Percentiles rank a stretch among this genome's conserved stretches.
These are phyloP conservation scores for Melipona beecheii DNA, from an alignment of 2,888 invertebrate species.

Conservation along the genomic window DNA sequence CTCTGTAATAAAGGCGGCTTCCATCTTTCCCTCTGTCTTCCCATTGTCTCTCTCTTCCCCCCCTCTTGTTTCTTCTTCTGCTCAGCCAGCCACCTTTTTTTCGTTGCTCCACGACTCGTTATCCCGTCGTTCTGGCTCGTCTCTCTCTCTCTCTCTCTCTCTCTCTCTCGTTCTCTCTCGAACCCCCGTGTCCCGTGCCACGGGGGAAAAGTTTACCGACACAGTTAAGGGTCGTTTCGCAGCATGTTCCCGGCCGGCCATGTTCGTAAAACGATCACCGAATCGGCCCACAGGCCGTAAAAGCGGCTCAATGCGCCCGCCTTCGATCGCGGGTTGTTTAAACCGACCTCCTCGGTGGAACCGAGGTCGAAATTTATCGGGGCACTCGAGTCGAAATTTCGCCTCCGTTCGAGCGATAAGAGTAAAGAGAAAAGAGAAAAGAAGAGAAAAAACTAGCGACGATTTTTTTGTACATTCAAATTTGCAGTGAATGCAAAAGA, in stretches of 20 bases:
- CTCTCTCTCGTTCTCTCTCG: constrained; percentile 4
- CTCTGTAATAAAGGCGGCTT: constrained; percentile 79
- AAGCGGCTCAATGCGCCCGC: constrained; percentile 35
- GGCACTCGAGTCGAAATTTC: not conserved
- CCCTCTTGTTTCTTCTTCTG: not conserved
- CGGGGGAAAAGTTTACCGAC: constrained; percentile 55
- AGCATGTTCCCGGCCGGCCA: constrained; percentile 20
- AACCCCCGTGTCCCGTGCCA: constrained; percentile 28
- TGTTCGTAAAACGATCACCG: constrained; percentile 55
- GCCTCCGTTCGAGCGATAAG: too few species aligned
- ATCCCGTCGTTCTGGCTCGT: constrained; percentile 49
- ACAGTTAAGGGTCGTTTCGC: constrained; percentile 64
- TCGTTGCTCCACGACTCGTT: constrained; percentile 61
- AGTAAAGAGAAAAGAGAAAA: not conserved
- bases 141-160: constrained; percentile 4
- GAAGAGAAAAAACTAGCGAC: too few species aligned
- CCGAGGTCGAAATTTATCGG: not conserved
- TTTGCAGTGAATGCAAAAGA: too few species aligned
- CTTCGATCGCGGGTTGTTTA: not conserved
- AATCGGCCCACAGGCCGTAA: constrained; percentile 51
- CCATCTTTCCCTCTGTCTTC: constrained; percentile 61
- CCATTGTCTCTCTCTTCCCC: constrained; percentile 60
- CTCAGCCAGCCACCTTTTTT: constrained; percentile 21
- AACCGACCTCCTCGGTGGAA: not conserved
- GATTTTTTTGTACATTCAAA: too few species aligned